A percentile compares a stretch with the other conserved stretches of the same genome.
Evolutionary conservation across 2,888 invertebrate genomes (phyloP).

Genomic region (Acanthosepion esculentum): DNA sequence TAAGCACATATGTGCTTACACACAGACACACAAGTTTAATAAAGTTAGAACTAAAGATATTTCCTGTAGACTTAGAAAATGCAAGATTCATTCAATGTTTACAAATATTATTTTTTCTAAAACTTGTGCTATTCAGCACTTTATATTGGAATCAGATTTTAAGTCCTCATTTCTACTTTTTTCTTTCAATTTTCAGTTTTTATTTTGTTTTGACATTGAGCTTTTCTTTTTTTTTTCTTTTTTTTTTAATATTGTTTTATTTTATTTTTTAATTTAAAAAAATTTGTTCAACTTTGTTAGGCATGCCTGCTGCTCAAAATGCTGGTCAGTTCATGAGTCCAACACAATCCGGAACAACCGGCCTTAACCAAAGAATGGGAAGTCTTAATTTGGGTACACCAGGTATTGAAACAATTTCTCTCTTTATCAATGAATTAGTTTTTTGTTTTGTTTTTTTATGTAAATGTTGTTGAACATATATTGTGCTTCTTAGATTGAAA

Average conservation of each 20-base stretch:
- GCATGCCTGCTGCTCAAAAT: background rate
- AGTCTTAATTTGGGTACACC: conserved; percentile 40
- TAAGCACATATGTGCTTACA: background rate
- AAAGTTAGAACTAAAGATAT: no score
- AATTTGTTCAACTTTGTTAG: background rate
- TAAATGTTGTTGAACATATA: background rate
- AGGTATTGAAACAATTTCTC: background rate
- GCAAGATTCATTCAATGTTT: background rate
- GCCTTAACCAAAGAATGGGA: conserved; percentile 43
- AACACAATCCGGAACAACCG: conserved; percentile 14
- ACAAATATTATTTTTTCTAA: background rate
- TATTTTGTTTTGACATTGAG: background rate
- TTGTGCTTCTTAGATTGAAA: background rate
- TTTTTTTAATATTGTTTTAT: background rate
- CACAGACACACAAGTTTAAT: background rate
- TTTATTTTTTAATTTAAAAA: background rate
- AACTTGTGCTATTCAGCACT: background rate
- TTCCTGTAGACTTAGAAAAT: no score
- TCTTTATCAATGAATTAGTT: background rate
- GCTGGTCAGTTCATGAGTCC: conserved; percentile 23
- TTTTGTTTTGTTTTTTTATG: background rate
- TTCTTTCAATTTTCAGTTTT: background rate
- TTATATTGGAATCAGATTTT: background rate
- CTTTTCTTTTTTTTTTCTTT: background rate
- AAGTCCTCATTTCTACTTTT: background rate